Conservation (phyloP, 2,113 vertebrate species). For the Empidonax traillii region DNA sequence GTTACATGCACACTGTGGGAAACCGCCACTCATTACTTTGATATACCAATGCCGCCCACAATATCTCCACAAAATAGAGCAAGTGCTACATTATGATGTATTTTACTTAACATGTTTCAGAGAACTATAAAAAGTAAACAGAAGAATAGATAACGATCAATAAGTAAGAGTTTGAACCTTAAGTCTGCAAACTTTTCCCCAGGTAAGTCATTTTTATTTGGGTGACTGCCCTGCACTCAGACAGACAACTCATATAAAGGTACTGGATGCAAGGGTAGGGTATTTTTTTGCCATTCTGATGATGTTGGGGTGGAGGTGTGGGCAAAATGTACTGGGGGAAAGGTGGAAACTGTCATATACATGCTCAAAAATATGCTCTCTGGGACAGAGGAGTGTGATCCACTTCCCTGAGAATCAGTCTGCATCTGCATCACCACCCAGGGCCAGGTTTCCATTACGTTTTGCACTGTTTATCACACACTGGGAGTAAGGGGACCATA, state of each 20-base stretch:
- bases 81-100: not conserved
- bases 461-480: not conserved
- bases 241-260: not conserved
- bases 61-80: not conserved
- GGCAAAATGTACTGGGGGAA: not conserved
- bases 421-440: not conserved
- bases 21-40: not conserved
- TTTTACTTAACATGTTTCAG: not conserved
- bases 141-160: not conserved
- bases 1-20: not conserved
- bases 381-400: not conserved
- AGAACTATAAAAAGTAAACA: not conserved
- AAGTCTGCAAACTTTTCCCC: not conserved
- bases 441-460: not conserved
- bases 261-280: not conserved
- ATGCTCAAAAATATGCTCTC: not conserved
- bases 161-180: not conserved
- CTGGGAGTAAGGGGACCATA: not conserved
- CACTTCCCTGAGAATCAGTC: not conserved
- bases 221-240: not conserved
- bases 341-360: not conserved
- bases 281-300: not conserved
- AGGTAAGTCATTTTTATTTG: not conserved
- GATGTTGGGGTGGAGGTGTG: not conserved
- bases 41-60: rapidly evolving